Base-by-base conservation (phyloP, 2,888 invertebrate species). In the Elgonia sp. region DNA sequence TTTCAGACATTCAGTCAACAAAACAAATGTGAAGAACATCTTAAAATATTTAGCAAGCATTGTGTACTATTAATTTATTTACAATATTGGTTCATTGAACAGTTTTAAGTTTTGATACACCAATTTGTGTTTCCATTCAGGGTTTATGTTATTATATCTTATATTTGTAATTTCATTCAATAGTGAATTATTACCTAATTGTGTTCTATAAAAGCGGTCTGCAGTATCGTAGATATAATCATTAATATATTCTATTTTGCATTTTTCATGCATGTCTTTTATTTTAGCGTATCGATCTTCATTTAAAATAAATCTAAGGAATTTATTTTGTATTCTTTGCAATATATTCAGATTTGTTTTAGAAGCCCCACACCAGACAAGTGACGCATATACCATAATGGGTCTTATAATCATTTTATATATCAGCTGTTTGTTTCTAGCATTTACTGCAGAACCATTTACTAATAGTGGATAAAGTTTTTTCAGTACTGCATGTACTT, bases 401-500 rank as follows among this genome's bases (percentile, higher is more conserved):
- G 89, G 88, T 63, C 89, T 77, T 6, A 90, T 69, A 40, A 76
- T 88, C 63, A 86, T 86, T 65, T 77, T 84, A 20, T 92, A 92
- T 16, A 92, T 89, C 20, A 91, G 16, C 84, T 79, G 87, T 86
- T 92, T 92, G 29, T 92, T 92, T 2, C 50, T 53, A 50, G 7
- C 0, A 10, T 29, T 70, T 29, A 69, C n/a, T 10, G 50, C 50
- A 29, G 90, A 90, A 8, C 87, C 84, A 21, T 83, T 81, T 0
- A 69, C 80, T 79, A 92, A 63, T 39, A 92, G 63, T 16, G 91
- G 88, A 55, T 91, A 91, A 10, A 92, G 8, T 62, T 89, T 90
- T 75, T 77, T 89, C 10, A 79, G 63, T 0, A 89, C 81, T 7
- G 42, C 42, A 12, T 89, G 83, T 1, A 84, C 76, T 89, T 91